Evolutionary conservation across 2,113 vertebrate species (phyloP), one percentile per base, ranked within the genome.

Genomic region (Coryphaenoides rupestris): DNA sequence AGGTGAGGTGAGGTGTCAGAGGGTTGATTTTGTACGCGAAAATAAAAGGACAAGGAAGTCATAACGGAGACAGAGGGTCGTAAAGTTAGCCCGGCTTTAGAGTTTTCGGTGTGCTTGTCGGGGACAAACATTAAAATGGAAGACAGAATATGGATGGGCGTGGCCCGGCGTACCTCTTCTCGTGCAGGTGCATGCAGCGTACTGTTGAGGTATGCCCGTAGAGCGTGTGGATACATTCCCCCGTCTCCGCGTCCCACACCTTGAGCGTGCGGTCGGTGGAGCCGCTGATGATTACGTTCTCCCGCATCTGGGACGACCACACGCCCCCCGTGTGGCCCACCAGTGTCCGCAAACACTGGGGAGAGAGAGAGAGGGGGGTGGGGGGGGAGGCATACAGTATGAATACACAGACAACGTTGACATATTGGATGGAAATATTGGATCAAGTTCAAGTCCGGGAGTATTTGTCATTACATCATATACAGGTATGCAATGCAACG

Each of bases 261-360:
- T 99, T 99, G 75, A 99, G 85, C 10, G 97, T 99, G 65, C 97
- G 92, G 82, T 99, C 97, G 17, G 97, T 99, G 23, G 97, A 99
- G 58, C 97, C 97, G 68, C 97, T 99, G 88, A 99, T 99, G 81
- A 99, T 98, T 73, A 99, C 97, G 73, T 97, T 99, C 92, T 98
- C 97, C 81, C 96, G 92, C 97, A 99, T 99, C 88, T 99, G 97
- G 64, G 97, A 99, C 45, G 97, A 99, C 97, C 97, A 99, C 21
- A 99, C 97, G 77, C 97, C 97, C 0, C 97, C 97, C 4, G 97
- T 99, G 87, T 99, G 97, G 75, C 97, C 97, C 76, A 99, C 97
- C 80, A 99, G 88, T 2, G 97, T 99, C 82, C 97, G 92, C 87
- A 99, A 88, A 92, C 97, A 99, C 97, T 99, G 84, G 17, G 52